Base-by-base conservation (phyloP, 2,888 invertebrate species). In the Fragum whitleyi region DNA sequence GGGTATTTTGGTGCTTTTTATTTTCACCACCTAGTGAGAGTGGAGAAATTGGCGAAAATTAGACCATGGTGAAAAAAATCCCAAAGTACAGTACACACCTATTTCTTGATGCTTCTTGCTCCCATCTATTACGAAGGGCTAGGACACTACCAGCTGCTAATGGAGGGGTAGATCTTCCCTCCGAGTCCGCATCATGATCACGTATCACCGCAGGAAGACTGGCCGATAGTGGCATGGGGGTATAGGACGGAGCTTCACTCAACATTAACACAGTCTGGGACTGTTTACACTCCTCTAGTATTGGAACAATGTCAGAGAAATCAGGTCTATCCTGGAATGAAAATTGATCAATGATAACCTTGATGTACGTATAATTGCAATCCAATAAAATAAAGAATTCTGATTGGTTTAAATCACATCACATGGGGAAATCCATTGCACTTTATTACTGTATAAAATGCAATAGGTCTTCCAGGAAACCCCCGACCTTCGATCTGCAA, bases 71-170 rank as follows among this genome's bases (percentile, higher is more conserved):
- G n/a, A n/a, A n/a, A 36, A 6, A 36, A 36, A 36, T 36, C 32
- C 32, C 23, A 59, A 2, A 28, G 28, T 16, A 53, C n/a, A 32
- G 19, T 7, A 65, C 32, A 32, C 32, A 70, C 91, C 88, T 89
- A 75, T 90, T 89, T 72, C 90, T 88, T 11, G 88, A 88, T 21
- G 92, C 92, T 78, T 92, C 93, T 86, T 86, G 86, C 76, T 93
- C 94, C 93, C 93, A 94, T 70, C 92, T 89, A 26, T 88, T 90
- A 28, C 92, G 82, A 61, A 94, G 83, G 16, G 93, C 93, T 39
- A 91, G 90, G 42, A 94, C 93, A 84, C 92, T 91, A 29, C 93
- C 93, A 39, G 90, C 87, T 6, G 90, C 75, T 1, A 92, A 91
- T 3, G 92, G 91, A 11, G 91, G 90, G 39, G 86, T 84, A 28